phyloP scores from a whole-genome alignment of 2,888 invertebrate species.

The Drosophila anomalata region DNA sequence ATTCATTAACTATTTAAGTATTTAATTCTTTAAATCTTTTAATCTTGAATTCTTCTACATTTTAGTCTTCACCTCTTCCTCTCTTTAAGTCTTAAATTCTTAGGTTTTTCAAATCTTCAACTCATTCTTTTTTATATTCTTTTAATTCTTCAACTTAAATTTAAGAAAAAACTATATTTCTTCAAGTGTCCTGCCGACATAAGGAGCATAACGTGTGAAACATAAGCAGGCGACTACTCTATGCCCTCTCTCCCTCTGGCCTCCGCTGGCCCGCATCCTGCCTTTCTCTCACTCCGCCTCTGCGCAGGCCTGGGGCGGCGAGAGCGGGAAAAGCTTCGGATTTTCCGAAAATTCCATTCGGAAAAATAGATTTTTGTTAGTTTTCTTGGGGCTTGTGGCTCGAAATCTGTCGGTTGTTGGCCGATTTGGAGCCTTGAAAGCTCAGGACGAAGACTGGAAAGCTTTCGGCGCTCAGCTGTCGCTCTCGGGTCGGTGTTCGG shows the following conservation, averaged over 20 bases:
- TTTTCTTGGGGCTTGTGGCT: conserved; percentile 2
- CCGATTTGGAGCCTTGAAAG: conserved; percentile 22
- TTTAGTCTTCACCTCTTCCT: no score
- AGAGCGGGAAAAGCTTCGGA: conserved; percentile 46
- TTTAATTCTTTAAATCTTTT: no score
- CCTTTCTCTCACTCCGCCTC: not conserved
- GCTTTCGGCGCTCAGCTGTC: conserved; percentile 2
- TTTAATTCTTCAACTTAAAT: not conserved
- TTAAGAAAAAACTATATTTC: not conserved
- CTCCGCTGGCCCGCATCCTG: not conserved
- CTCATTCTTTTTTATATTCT: not conserved
- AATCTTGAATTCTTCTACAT: no score
- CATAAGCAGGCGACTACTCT: conserved; percentile 46
- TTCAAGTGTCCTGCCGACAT: conserved; percentile 5
- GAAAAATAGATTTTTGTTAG: conserved; percentile 2
- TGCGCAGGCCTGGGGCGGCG: conserved; percentile 58
- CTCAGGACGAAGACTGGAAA: conserved; percentile 18
- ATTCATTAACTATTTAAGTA: not conserved
- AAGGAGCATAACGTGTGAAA: conserved; percentile 56
- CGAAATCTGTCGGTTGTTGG: not conserved
- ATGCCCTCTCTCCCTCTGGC: not conserved
- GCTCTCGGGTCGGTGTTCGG: conserved; percentile 3
- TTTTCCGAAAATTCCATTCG: conserved; percentile 9
- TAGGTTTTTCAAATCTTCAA: no score
- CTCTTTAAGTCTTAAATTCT: no score